Evolutionary conservation across 2,888 invertebrate species (phyloP), one percentile per base, ranked within the genome.

Genomic region (Arenicola marina): DNA sequence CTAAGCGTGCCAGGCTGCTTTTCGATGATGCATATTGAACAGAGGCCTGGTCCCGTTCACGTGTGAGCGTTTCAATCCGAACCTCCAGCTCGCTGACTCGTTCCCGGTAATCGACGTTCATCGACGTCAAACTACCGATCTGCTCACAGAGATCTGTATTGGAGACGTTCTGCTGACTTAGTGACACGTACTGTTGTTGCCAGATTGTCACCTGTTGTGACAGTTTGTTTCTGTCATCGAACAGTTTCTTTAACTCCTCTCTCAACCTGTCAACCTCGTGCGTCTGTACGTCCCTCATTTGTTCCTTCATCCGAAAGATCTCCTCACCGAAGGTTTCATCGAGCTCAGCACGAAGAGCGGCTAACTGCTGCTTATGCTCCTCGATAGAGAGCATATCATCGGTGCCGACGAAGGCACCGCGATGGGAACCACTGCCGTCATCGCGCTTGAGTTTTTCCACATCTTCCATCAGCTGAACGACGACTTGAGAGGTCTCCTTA

Each of bases 261-360:
- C 44, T 46, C 38, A 63, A 31, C 33, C 56, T 46, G 28, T 59
- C 56, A 2, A 56, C 26, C 31, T 62, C 61, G 18, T 18, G 24
- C 15, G 15, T 26, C 11, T 64, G 58, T 48, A 62, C 43, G 28
- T 64, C 61, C 34, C 46, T 28, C 43, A 72, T 32, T 45, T 65
- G 59, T 28, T 71, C 61, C 53, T 73, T 73, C 60, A 74, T 72
- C 38, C 59, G 53, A n/a, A 57, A 55, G 24, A 74, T 72, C 56
- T 74, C 70, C 4, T 62, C 56, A n/a, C 72, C 72, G 51, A 72
- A 63, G 45, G 53, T 56, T 64, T 72, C 73, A 32, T 75, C 74
- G 58, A 75, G 59, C 62, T 74, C 74, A 26, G 62, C 63, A 44
- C 68, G 59, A 21, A 69, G 53, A 29, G 45, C 53, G 33, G 44